Evolutionary conservation across 2,113 vertebrate genomes (phyloP).

Genomic region (Scomber colias): DNA sequence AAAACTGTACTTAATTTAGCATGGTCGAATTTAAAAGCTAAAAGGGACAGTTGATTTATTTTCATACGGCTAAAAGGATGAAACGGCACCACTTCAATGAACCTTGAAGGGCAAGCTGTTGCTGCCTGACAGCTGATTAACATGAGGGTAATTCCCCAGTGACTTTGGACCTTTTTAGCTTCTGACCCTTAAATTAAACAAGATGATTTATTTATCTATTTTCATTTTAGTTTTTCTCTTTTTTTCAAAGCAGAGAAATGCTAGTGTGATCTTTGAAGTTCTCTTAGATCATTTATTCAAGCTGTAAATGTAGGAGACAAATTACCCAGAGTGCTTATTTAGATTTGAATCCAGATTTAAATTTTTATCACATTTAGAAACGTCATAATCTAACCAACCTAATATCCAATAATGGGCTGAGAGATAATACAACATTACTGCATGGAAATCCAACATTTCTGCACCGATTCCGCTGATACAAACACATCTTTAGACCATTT

Average conservation of each 20-base stretch:
- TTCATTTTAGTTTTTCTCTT: not conserved
- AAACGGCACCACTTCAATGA: slow-evolving; percentile 29
- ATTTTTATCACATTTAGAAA: not conserved
- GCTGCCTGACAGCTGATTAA: slow-evolving; percentile 54
- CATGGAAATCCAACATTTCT: no score
- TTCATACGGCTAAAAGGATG: slow-evolving; percentile 17
- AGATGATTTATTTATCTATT: slow-evolving; percentile 2
- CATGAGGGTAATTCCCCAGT: slow-evolving; percentile 17
- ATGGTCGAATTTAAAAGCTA: slow-evolving; percentile 37
- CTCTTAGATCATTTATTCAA: not conserved
- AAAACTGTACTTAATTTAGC: slow-evolving; percentile 31
- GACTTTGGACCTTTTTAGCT: slow-evolving; percentile 34
- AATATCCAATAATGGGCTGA: no score
- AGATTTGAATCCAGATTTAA: not conserved
- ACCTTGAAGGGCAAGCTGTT: slow-evolving; percentile 43
- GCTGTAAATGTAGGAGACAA: not conserved
- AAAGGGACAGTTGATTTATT: slow-evolving; percentile 24
- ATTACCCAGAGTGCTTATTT: slow-evolving; percentile 1
- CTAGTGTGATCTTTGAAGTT: not conserved
- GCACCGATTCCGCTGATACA: no score
- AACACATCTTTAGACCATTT: no score
- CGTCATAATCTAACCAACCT: not conserved
- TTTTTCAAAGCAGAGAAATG: not conserved
- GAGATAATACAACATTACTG: no score
- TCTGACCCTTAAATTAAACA: slow-evolving; percentile 33